Conservation (phyloP, 2,113 vertebrate genomes). For the Phalacrocorax aristotelis region DNA sequence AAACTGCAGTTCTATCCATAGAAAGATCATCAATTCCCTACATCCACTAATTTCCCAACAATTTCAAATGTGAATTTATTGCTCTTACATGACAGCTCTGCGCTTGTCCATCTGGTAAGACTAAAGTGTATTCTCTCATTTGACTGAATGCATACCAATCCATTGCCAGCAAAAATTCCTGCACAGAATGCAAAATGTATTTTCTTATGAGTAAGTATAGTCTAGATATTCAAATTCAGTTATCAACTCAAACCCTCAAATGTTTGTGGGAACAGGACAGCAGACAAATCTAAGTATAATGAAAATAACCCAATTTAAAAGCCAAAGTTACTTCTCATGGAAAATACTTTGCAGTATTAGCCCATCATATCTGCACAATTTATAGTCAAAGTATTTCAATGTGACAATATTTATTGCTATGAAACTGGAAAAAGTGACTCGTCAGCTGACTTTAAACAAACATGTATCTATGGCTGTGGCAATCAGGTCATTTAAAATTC, state of each 20-base stretch:
- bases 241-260: not conserved
- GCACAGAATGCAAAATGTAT: not conserved
- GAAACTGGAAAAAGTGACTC: constrained; percentile 53
- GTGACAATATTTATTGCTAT: not conserved
- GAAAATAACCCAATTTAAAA: not conserved
- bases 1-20: not conserved
- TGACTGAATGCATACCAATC: not conserved
- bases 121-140: not conserved
- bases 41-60: not conserved
- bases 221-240: not conserved
- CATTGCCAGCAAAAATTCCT: not conserved
- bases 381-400: not conserved
- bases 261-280: not conserved
- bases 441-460: constrained; percentile 15
- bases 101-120: not conserved
- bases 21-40: not conserved
- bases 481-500: constrained; percentile 13
- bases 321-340: not conserved
- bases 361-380: not conserved
- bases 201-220: not conserved
- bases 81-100: not conserved
- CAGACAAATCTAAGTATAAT: not conserved
- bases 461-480: not conserved
- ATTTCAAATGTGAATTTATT: not conserved
- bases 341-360: not conserved